Conservation (phyloP, 1,140 invertebrate genomes). For the Drosophila willistoni region DNA sequence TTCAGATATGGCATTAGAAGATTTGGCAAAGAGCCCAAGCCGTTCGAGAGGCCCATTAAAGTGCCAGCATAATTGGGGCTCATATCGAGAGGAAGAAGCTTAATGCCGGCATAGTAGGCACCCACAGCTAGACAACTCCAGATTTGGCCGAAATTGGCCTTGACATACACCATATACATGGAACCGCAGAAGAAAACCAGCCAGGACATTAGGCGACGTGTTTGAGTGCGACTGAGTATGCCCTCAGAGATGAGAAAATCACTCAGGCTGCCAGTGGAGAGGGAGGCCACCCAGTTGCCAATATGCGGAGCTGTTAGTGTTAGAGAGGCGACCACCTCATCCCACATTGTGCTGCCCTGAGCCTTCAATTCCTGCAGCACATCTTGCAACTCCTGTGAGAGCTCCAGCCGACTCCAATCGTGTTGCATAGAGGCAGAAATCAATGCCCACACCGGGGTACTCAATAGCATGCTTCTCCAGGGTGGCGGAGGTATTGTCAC, state of each 20-base stretch:
- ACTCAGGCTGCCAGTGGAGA: slow-evolving; percentile 85
- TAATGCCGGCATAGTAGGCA: slow-evolving; percentile 87
- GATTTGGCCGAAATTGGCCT: neutral
- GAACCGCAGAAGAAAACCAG: slow-evolving; percentile 85
- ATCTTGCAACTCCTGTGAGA: slow-evolving; percentile 91
- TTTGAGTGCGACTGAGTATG: slow-evolving; percentile 84
- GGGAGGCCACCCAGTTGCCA: slow-evolving; percentile 56
- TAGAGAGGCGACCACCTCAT: slow-evolving; percentile 31
- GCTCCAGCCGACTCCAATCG: slow-evolving; percentile 93
- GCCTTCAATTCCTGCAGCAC: slow-evolving; percentile 36
- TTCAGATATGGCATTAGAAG: slow-evolving; percentile 51
- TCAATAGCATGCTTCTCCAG: slow-evolving; percentile 86
- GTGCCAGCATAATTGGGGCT: slow-evolving; percentile 91
- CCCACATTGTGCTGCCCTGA: slow-evolving; percentile 29
- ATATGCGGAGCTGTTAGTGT: slow-evolving; percentile 40
- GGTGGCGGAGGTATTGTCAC: slow-evolving; percentile 77
- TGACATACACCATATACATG: slow-evolving; percentile 84
- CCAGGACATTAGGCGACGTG: slow-evolving; percentile 84
- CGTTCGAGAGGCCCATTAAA: slow-evolving; percentile 91
- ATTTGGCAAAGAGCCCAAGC: slow-evolving; percentile 40
- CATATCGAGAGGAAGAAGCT: slow-evolving; percentile 91
- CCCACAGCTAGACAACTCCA: slow-evolving; percentile 83
- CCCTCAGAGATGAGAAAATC: slow-evolving; percentile 50
- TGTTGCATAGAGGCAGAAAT: slow-evolving; percentile 87
- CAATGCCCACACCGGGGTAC: slow-evolving; percentile 87